phyloP scores from a whole-genome alignment of 2,888 invertebrate genomes.

The Noctuana brunneofusca region DNA sequence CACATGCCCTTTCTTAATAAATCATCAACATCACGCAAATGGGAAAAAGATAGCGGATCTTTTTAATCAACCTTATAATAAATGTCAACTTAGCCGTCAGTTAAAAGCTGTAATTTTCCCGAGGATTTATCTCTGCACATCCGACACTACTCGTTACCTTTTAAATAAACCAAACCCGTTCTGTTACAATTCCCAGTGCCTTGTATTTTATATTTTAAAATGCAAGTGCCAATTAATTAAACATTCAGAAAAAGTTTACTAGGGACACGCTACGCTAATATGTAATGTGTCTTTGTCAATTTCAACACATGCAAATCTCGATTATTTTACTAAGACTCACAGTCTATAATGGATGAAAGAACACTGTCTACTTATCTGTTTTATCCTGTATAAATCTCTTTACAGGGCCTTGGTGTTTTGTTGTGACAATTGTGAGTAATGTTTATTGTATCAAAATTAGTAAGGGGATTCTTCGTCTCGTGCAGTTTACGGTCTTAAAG shows the following conservation, averaged over 20 bases:
- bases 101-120: conserved; percentile 12
- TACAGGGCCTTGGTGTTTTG: neutral
- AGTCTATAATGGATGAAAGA: neutral
- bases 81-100: conserved; percentile 12
- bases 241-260: conserved; percentile 20
- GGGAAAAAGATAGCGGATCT: conserved; percentile 18
- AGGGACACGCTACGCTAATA: conserved; percentile 14
- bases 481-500: too few relatives aligned
- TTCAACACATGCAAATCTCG: conserved; percentile 5
- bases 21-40: conserved; percentile 11
- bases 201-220: conserved; percentile 25
- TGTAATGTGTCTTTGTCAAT: conserved; percentile 26
- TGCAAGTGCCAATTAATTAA: conserved; percentile 29
- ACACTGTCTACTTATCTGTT: neutral
- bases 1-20: neutral
- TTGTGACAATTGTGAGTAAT: neutral
- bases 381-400: neutral
- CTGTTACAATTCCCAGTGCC: conserved; percentile 20
- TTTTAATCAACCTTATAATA: conserved; percentile 16
- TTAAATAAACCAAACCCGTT: conserved; percentile 28
- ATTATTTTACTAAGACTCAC: neutral
- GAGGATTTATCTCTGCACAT: conserved; percentile 17
- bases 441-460: too few relatives aligned
- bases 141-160: conserved; percentile 12
- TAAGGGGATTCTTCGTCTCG: too few relatives aligned